Base-by-base conservation (phyloP, 2,113 vertebrate genomes). In the Crocuta crocuta region DNA sequence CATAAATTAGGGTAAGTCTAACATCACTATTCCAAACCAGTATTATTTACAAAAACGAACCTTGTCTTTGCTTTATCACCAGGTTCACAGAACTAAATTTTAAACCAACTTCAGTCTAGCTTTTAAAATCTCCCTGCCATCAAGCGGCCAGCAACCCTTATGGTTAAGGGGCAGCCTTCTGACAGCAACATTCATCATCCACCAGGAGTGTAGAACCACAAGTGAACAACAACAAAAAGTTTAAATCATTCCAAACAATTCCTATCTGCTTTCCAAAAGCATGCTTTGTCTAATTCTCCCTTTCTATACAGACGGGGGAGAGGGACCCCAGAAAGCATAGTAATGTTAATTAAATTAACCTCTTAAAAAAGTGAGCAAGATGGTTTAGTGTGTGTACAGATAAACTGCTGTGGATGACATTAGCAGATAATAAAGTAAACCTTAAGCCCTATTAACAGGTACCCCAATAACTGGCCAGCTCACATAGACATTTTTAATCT, bases 41-140 rank as follows among this genome's bases (percentile, higher is more conserved):
- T 94, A 94, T 94, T 98, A 98, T 98, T 97, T 98, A 98, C 96
- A 98, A 98, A 97, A 96, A 96, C 43, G 93, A 97, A 96, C 63
- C 80, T 96, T 55, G 90, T 48, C 73, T 94, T 96, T 92, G 76
- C 65, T 95, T 97, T 95, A 93, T 89, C 45, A 43, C 23, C 71
- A 95, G 93, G 94, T 93, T 97, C 97, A 95, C 35, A 87, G 73
- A 78, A 88, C 63, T 94, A 95, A 91, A 66, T 93, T 94, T 97
- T 93, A 97, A 93, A 97, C 43, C 78, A 95, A 80, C 45, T 79
- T 91, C 68, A 86, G 91, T 88, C 48, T 91, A 95, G 70, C 82
- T 92, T 97, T 97, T 88, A 79, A 89, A 96, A 89, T 96, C 71
- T 91, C 82, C 81, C 91, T 89, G 91, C 95, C 70, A 88, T 96